Conservation (phyloP, 2,888 invertebrate species). For the Calameuta idolon region DNA sequence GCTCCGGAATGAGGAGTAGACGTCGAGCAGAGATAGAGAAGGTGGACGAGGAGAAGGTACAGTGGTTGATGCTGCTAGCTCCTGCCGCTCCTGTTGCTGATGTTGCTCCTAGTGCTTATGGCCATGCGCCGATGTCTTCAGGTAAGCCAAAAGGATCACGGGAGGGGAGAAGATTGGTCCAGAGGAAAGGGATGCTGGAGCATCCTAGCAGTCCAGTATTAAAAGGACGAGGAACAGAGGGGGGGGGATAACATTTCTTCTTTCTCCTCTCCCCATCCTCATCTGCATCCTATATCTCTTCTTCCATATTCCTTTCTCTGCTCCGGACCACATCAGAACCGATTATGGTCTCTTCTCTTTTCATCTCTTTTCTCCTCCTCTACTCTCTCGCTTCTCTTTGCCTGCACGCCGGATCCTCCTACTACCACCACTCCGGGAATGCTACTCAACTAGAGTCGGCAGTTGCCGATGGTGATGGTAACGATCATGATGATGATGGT, state of each 20-base stretch:
- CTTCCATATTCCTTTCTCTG: conserved; percentile 8
- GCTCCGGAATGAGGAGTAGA: conserved; percentile 26
- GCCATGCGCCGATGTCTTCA: not conserved
- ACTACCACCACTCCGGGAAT: not conserved
- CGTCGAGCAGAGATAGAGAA: not conserved
- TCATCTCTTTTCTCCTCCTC: not conserved
- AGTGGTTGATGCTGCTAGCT: conserved; percentile 24
- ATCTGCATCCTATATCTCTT: not conserved
- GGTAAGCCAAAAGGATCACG: not conserved
- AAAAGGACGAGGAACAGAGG: not conserved
- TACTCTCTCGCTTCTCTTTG: conserved; percentile 2
- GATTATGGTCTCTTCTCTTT: conserved; percentile 12
- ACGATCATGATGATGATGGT: not conserved
- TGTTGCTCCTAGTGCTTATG: conserved; percentile 23
- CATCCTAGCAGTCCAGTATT: not conserved
- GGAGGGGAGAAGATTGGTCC: not conserved
- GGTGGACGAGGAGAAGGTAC: conserved; percentile 4
- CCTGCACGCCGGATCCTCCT: not conserved
- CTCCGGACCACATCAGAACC: not conserved
- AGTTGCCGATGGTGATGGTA: not conserved
- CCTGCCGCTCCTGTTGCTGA: conserved; percentile 18
- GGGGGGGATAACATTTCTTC: not conserved
- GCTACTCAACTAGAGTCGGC: not conserved
- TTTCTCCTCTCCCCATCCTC: conserved; percentile 1
- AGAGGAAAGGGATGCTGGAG: not conserved